Evolutionary conservation across 2,888 invertebrate species (phyloP).

Genomic region (Lypha dubia): DNA sequence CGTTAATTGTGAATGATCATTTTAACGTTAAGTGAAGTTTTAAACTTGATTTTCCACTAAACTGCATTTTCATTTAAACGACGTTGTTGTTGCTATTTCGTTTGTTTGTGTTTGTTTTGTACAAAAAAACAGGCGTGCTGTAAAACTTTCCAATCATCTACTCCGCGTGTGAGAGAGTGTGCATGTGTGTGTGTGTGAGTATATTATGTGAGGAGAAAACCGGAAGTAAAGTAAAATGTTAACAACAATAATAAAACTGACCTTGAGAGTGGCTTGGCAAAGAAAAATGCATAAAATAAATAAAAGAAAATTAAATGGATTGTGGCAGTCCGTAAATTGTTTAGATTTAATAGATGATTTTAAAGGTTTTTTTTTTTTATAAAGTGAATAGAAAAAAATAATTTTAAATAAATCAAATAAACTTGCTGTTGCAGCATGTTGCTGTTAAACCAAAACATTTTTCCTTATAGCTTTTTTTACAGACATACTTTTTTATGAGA

Average conservation of each 20-base stretch:
- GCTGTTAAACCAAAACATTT: no score
- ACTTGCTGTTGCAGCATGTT: no score
- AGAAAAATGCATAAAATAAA: slow-evolving; percentile 5
- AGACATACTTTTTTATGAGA: no score
- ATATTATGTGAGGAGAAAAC: slow-evolving; percentile 61
- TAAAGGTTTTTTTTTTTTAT: not conserved
- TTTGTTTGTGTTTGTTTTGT: slow-evolving; percentile 5
- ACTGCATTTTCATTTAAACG: slow-evolving; percentile 53
- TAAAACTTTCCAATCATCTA: slow-evolving; percentile 70
- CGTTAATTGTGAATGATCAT: slow-evolving; percentile 33
- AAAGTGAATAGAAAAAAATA: not conserved
- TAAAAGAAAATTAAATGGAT: not conserved
- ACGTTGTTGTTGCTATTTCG: not conserved
- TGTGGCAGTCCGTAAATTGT: not conserved
- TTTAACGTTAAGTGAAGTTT: slow-evolving; percentile 62
- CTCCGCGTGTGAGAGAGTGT: not conserved
- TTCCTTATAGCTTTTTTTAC: no score
- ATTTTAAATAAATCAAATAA: not conserved
- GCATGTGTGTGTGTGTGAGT: not conserved
- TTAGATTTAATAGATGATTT: not conserved
- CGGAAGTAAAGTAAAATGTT: slow-evolving; percentile 62
- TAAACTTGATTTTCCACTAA: slow-evolving; percentile 72
- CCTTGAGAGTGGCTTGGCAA: slow-evolving; percentile 60
- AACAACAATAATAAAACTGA: slow-evolving; percentile 67
- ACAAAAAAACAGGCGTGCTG: slow-evolving; percentile 49